A percentile compares a stretch with the other conserved stretches of the same genome.
phyloP scores from a whole-genome alignment of 2,113 vertebrate genomes.

The Sus scrofa region DNA sequence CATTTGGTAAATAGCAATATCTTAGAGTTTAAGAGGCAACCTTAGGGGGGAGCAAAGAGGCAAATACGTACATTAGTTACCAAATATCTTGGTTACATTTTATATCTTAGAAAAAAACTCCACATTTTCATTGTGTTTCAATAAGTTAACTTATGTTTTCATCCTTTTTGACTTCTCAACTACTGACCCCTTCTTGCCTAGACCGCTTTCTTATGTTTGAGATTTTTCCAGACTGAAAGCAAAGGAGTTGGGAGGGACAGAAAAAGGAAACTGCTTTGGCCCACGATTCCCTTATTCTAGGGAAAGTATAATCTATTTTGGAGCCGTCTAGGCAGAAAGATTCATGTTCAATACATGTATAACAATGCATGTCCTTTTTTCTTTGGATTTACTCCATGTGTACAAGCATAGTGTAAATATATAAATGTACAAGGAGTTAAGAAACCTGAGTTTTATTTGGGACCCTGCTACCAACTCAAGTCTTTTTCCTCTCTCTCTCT shows the following conservation, averaged over 20 bases:
- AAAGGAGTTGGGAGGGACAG: neutral
- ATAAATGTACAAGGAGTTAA: neutral
- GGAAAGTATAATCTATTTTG: neutral
- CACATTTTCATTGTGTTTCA: conserved; percentile 40
- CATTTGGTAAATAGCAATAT: neutral
- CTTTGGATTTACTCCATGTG: neutral
- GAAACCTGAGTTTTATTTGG: neutral
- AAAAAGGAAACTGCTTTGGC: conserved; percentile 40
- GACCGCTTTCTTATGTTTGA: neutral
- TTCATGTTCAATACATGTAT: neutral
- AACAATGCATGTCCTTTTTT: neutral
- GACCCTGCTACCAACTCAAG: neutral
- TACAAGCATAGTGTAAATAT: neutral
- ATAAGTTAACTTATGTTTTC: neutral
- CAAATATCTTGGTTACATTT: neutral
- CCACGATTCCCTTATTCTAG: neutral
- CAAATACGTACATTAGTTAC: neutral
- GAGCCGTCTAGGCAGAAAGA: neutral
- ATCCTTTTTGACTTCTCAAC: neutral
- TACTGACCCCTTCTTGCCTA: neutral
- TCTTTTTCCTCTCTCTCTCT: neutral
- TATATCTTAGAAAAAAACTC: neutral
- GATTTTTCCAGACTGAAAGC: neutral
- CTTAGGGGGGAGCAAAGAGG: neutral
- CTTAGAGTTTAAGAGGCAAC: neutral